Evolutionary conservation across 2,888 invertebrate genomes (phyloP), one percentile per base, ranked within the genome.

Genomic region (Tipula unca): DNA sequence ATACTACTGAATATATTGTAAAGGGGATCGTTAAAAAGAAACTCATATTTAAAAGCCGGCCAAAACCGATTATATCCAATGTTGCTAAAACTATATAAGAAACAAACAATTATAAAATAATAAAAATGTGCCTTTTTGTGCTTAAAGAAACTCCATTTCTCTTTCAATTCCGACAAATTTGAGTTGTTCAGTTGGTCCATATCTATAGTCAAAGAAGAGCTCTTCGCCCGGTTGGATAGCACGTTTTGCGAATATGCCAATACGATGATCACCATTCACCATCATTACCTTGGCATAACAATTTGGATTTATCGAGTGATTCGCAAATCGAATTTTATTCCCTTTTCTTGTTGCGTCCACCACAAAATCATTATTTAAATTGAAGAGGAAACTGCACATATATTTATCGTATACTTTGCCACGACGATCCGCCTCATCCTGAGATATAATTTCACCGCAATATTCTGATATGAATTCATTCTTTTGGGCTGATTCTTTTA

Each of bases 391-490:
- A 89, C 98, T 99, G 92, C 98, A 99, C 97, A 98, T 98, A 90
- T 98, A 98, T 91, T 98, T 98, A 92, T 99, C 99, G 91, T 99
- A 99, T 5, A 99, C 99, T 92, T 99, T 99, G 87, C 99, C 99
- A 87, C 99, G 93, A 29, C 99, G 93, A 91, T 99, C 99, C 2
- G 99, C 99, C 92, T 99, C 99, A 90, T 99, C 99, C 91, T 99
- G 98, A 1, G 97, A 97, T 88, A 99, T 99, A 86, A 98, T 97
- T 92, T 99, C 99, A 0, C 99, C 99, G 91, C 99, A 99, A 91
- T 99, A 99, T 91, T 99, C 99, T 0, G 98, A 98, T 87, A 99
- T 99, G 90, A 99, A 99, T 92, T 99, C 99, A 91, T 99, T 99
- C 91, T 99, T 99, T 89, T 97, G 96, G 1, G 97, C 98, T 1